A percentile compares a stretch with the other conserved stretches of the same genome.
phyloP scores from a whole-genome alignment of 2,888 invertebrate species.

The Himalopsyche kuldschensis region DNA sequence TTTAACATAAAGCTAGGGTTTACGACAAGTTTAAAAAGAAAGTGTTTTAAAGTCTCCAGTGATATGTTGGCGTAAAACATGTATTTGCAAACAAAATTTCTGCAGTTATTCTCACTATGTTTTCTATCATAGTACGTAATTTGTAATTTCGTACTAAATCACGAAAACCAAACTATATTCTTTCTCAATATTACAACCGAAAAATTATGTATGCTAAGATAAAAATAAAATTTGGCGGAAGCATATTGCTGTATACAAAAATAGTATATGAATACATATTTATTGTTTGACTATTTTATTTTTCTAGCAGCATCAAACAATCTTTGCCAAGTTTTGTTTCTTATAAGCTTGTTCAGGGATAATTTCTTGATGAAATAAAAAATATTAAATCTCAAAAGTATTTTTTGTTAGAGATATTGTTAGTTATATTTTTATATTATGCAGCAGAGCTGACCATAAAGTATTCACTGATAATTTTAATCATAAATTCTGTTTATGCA shows the following conservation, averaged over 20 bases:
- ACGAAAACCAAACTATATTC: neutral
- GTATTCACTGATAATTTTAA: too few relatives aligned
- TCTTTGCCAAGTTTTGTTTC: slow-evolving; percentile 26
- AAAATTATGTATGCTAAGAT: neutral
- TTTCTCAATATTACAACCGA: neutral
- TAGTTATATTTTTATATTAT: too few relatives aligned
- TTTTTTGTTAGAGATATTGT: too few relatives aligned
- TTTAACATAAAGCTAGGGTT: neutral
- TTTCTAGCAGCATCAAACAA: neutral
- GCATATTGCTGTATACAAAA: neutral
- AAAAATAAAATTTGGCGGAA: neutral
- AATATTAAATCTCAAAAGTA: too few relatives aligned
- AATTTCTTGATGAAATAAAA: too few relatives aligned
- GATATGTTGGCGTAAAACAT: neutral
- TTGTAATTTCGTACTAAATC: too few relatives aligned
- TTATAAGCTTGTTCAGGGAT: neutral
- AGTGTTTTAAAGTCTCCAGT: neutral
- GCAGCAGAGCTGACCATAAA: too few relatives aligned
- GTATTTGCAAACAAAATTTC: neutral
- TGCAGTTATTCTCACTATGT: too few relatives aligned
- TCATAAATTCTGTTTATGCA: too few relatives aligned
- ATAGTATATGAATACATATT: slow-evolving; percentile 27
- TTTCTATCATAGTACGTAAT: too few relatives aligned
- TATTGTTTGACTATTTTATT: slow-evolving; percentile 13
- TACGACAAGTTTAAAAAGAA: neutral